Conservation (phyloP, 2,113 vertebrate species). For the Halcyon malimbica region DNA sequence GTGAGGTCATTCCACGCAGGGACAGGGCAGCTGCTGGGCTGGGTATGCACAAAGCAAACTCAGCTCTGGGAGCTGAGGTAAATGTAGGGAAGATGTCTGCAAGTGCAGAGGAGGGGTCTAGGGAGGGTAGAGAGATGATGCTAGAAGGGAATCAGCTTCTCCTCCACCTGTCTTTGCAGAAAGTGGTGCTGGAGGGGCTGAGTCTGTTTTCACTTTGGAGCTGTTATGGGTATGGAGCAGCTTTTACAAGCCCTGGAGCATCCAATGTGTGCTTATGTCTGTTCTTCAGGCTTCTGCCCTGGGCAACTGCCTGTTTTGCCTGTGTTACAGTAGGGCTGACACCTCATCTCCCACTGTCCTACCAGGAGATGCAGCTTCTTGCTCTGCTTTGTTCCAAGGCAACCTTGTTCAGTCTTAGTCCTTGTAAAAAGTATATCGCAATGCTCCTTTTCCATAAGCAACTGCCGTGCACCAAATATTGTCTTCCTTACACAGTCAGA, state of each 20-base stretch:
- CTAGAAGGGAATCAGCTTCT: background rate
- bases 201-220: background rate
- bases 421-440: background rate
- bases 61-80: background rate
- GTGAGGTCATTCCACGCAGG: rapidly evolving
- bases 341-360: background rate
- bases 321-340: background rate
- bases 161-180: background rate
- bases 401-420: background rate
- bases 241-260: background rate
- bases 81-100: background rate
- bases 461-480: background rate
- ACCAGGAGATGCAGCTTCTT: background rate
- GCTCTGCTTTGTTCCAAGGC: background rate
- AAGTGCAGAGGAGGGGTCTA: background rate
- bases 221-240: background rate
- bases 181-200: background rate
- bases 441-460: background rate
- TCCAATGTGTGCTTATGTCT: background rate
- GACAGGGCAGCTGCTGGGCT: background rate
- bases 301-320: background rate
- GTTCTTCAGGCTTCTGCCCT: background rate
- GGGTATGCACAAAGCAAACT: background rate
- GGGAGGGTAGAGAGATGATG: background rate
- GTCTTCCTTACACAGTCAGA: background rate